A percentile compares a stretch with the other conserved stretches of the same genome.
Conservation (phyloP, 2,113 vertebrate genomes). For the Oreocharis arfaki region DNA sequence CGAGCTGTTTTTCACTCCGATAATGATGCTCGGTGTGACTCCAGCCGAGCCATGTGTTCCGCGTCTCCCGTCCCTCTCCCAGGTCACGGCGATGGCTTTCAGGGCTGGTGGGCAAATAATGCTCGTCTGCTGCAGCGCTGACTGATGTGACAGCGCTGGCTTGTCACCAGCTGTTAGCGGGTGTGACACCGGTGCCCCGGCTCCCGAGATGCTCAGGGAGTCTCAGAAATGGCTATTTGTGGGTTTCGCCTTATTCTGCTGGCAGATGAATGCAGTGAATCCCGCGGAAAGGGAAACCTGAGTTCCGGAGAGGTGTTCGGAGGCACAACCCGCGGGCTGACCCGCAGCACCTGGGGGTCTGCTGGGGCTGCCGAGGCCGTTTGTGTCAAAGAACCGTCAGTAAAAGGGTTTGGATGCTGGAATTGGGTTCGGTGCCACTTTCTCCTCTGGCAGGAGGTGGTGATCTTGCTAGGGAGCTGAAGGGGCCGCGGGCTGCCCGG, state of each 20-base stretch:
- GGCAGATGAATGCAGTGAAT: neutral
- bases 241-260: neutral
- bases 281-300: neutral
- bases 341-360: rapidly evolving
- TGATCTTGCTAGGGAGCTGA: slow-evolving; percentile 88
- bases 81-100: neutral
- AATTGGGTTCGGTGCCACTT: neutral
- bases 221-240: rapidly evolving
- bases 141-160: neutral
- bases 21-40: neutral
- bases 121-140: neutral
- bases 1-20: neutral
- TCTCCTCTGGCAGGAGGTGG: neutral
- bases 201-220: rapidly evolving
- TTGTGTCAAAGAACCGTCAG: neutral
- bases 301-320: neutral
- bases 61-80: neutral
- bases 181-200: neutral
- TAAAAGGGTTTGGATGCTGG: neutral
- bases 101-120: neutral
- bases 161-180: neutral
- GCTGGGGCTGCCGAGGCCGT: rapidly evolving
- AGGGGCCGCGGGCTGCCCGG: slow-evolving; percentile 70
- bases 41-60: neutral
- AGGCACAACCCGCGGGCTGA: rapidly evolving